Percentiles rank a stretch among this genome's conserved stretches.
These are phyloP conservation scores for Quadroppia sp. DNA, from an alignment of 2,888 invertebrate species.

Conservation along the genomic window DNA sequence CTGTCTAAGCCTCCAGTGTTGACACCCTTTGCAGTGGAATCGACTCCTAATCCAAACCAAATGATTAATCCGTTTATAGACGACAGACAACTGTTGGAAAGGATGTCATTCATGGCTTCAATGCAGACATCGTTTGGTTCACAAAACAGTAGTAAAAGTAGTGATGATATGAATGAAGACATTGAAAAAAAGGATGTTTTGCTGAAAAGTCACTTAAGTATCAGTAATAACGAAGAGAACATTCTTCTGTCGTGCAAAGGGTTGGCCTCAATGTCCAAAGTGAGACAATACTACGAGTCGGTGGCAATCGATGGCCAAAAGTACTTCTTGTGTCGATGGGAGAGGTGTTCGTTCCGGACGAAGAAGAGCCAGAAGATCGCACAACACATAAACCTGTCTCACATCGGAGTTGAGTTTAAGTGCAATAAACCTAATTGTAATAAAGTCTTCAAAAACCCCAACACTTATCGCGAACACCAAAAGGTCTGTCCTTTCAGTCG, in stretches of 20 bases:
- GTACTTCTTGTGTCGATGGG: neutral
- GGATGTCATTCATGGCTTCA: conserved; percentile 4
- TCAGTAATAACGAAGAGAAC: conserved; percentile 29
- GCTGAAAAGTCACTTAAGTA: conserved; percentile 15
- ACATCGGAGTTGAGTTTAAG: conserved; percentile 21
- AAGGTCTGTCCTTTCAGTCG: no score
- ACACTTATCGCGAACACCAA: conserved; percentile 27
- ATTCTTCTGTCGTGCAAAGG: conserved; percentile 23
- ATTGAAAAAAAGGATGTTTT: neutral
- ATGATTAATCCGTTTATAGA: neutral
- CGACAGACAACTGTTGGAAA: conserved; percentile 9
- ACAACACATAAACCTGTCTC: conserved; percentile 30
- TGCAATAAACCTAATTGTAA: conserved; percentile 25
- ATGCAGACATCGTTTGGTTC: neutral
- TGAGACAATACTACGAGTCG: conserved; percentile 13
- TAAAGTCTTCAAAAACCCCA: conserved; percentile 27
- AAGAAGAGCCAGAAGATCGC: conserved; percentile 23
- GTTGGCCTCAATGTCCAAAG: conserved; percentile 19
- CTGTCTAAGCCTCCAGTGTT: neutral
- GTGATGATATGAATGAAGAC: neutral
- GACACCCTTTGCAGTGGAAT: neutral
- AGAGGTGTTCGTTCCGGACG: conserved; percentile 13
- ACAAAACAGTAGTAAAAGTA: conserved; percentile 3
- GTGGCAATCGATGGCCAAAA: neutral
- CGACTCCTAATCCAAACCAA: neutral